Percentiles rank a stretch among this genome's conserved stretches.
Evolutionary conservation across 1,140 invertebrate genomes (phyloP).

Genomic region (Drosophila persimilis): DNA sequence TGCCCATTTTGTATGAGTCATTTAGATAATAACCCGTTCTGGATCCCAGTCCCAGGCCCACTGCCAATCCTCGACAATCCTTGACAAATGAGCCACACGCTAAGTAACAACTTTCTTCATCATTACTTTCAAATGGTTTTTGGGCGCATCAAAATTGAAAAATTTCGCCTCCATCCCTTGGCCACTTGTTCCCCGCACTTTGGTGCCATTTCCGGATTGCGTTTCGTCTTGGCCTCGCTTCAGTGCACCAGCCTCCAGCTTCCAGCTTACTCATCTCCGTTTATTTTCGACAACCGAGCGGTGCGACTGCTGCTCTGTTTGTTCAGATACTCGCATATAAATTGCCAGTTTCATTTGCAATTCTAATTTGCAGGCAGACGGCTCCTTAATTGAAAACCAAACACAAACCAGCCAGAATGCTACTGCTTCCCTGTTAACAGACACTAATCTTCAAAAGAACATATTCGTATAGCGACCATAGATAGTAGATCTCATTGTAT

Average conservation of each 20-base stretch:
- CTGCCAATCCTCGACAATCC: slow-evolving; percentile 39
- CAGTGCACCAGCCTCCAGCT: not conserved
- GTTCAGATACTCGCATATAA: slow-evolving; percentile 15
- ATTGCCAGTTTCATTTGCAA: slow-evolving; percentile 62
- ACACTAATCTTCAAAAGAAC: too few relatives aligned
- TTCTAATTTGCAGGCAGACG: slow-evolving; percentile 67
- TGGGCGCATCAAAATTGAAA: slow-evolving; percentile 56
- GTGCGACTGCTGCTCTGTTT: slow-evolving; percentile 17
- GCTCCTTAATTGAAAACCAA: slow-evolving; percentile 55
- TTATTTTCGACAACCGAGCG: slow-evolving; percentile 58
- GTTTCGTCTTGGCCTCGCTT: slow-evolving; percentile 25
- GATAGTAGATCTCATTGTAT: too few relatives aligned
- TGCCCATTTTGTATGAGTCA: slow-evolving; percentile 54
- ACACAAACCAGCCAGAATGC: slow-evolving; percentile 25
- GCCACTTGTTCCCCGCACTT: slow-evolving; percentile 64
- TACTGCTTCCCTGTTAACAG: too few relatives aligned
- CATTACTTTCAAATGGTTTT: slow-evolving; percentile 79
- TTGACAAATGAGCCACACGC: slow-evolving; percentile 79
- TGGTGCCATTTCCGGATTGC: slow-evolving; percentile 65
- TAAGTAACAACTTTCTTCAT: slow-evolving; percentile 79
- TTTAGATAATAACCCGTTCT: slow-evolving; percentile 61
- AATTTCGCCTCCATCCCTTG: slow-evolving; percentile 3
- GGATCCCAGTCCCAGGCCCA: not conserved
- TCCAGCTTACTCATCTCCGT: slow-evolving; percentile 34
- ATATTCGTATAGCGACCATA: too few relatives aligned